These are phyloP conservation scores for Eustalomyia histrio DNA, from an alignment of 2,888 invertebrate species.

Conservation along the genomic window DNA sequence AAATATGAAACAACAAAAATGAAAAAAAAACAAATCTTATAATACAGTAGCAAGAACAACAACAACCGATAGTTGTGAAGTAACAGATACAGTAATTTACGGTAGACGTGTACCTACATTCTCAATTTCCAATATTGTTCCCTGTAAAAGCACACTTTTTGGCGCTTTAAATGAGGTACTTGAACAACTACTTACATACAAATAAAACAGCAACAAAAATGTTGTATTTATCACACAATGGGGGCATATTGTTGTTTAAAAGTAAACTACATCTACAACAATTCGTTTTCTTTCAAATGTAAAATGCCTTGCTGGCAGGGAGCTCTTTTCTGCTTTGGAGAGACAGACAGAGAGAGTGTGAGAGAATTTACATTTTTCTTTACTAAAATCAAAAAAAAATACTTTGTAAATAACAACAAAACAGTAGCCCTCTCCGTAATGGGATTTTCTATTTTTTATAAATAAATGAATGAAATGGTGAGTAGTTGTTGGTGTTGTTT, in stretches of 20 bases:
- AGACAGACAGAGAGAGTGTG: constrained; percentile 4
- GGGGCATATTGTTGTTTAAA: constrained; percentile 47
- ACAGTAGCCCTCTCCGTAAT: not conserved
- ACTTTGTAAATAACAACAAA: not conserved
- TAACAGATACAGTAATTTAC: constrained; percentile 2
- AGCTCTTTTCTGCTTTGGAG: not conserved
- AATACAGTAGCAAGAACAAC: constrained; percentile 12
- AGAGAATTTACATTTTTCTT: not conserved
- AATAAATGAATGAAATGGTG: not conserved
- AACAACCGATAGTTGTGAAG: constrained; percentile 16
- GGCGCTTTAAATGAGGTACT: constrained; percentile 45
- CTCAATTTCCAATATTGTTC: constrained; percentile 14
- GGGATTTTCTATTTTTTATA: not conserved
- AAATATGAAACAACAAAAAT: constrained; percentile 42
- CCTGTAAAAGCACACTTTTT: constrained; percentile 53
- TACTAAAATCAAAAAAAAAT: not conserved
- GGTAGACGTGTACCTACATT: not conserved
- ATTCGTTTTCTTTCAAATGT: not conserved
- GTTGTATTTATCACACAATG: constrained; percentile 42
- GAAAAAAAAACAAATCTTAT: constrained; percentile 2
- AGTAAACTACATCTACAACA: constrained; percentile 16
- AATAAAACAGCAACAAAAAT: constrained; percentile 3
- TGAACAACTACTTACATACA: not conserved
- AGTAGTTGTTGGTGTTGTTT: not conserved
- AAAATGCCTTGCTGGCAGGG: constrained; percentile 33